Evolutionary conservation across 1,140 invertebrate genomes (phyloP).

Genomic region (Contarinia nasturtii): DNA sequence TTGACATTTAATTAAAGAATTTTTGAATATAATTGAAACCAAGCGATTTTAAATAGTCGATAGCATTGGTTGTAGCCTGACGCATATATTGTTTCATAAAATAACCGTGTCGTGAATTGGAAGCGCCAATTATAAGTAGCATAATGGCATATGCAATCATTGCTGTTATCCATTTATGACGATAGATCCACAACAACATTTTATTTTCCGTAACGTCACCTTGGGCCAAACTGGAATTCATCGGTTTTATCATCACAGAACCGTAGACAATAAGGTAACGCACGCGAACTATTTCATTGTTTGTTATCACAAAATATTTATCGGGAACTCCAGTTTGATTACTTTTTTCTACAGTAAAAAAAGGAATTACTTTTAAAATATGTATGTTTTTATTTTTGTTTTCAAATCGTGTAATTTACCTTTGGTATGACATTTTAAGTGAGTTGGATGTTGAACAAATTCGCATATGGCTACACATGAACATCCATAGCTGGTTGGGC

Average conservation of each 20-base stretch:
- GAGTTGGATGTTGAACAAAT: slow-evolving; percentile 48
- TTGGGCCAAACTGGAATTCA: not conserved
- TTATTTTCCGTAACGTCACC: not conserved
- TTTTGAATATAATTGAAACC: too few species aligned
- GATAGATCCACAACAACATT: slow-evolving; percentile 3
- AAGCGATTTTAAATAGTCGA: too few species aligned
- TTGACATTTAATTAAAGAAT: too few species aligned
- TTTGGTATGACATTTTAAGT: slow-evolving; percentile 26
- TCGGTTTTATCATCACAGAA: slow-evolving; percentile 6
- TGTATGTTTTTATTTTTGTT: not conserved
- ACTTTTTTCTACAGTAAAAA: not conserved
- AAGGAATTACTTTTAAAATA: not conserved
- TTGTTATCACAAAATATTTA: slow-evolving; percentile 53
- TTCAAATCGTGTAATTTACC: slow-evolving; percentile 4
- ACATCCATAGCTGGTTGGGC: slow-evolving; percentile 47
- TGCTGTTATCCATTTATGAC: slow-evolving; percentile 3
- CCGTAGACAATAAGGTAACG: slow-evolving; percentile 61
- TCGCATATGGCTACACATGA: slow-evolving; percentile 62
- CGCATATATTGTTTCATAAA: too few species aligned
- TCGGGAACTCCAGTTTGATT: slow-evolving; percentile 30
- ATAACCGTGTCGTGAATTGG: slow-evolving; percentile 6
- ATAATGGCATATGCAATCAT: slow-evolving; percentile 5
- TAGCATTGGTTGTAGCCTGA: too few species aligned
- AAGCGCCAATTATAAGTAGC: slow-evolving; percentile 5
- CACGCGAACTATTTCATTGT: slow-evolving; percentile 54